Evolutionary conservation across 2,797 vertebrate genomes (phyloP), one percentile per base, ranked within the genome.

Genomic region (Trachurus trachurus): DNA sequence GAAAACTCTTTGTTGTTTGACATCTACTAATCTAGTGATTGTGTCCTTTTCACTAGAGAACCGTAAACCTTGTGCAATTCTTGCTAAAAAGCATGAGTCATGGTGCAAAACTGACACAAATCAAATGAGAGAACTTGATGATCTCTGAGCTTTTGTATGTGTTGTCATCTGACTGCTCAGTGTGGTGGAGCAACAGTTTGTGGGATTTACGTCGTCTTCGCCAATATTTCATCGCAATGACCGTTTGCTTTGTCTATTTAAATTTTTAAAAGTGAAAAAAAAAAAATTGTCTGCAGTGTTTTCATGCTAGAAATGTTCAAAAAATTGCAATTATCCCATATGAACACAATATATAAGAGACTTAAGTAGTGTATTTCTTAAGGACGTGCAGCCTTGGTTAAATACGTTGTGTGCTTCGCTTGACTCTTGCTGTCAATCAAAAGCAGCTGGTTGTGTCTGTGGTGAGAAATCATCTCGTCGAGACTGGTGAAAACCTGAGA

Each of bases 371-470:
- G 40, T 49, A 7, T 73, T 42, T 40, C 26, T 85, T 82, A 95
- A 52, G 83, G 91, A 42, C 80, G 87, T 26, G 85, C 84, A 37
- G 94, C 80, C 42, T 94, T 84, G 37, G 90, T 94, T 87, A 96
- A 89, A 88, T 90, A 93, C 0, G 93, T 85, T 0, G 88, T 92
- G 80, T 95, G 91, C 85, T 94, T 96, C 84, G 94, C 93, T 40
- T 95, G 94, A 80, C 93, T 96, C 85, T 90, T 94, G 91, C 95
- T 95, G 92, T 96, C 95, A 54, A 96, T 95, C 81, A 96, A 88
- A 26, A 94, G 83, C 77, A 96, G 78, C 58, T 95, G 92, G 89
- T 95, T 95, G 58, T 89, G 88, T 76, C 83, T 93, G 88, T 96
- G 94, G 79, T 96, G 87, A 65, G 86, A 91, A 75, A 96, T 93